Conservation (phyloP, 2,797 vertebrate species). For the Tapirus indicus region DNA sequence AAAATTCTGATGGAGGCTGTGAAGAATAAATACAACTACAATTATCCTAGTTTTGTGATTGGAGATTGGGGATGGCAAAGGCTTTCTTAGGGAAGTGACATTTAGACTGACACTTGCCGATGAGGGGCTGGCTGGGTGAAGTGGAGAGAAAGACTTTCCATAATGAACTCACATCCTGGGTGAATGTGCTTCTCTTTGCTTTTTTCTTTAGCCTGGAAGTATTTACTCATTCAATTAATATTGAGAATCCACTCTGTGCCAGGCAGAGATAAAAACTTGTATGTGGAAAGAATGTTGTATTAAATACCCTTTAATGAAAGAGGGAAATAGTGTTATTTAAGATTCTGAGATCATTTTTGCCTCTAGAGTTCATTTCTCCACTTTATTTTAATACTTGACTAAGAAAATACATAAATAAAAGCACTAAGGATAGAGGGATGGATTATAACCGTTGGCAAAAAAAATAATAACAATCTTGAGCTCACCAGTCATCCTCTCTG, state of each 20-base stretch:
- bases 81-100: background rate
- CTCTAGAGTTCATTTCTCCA: conserved; percentile 10
- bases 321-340: conserved; percentile 32
- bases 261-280: background rate
- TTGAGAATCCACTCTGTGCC: background rate
- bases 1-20: conserved; percentile 17
- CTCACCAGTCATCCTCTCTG: background rate
- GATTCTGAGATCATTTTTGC: conserved; percentile 37
- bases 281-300: background rate
- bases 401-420: conserved; percentile 3
- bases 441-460: background rate
- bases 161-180: background rate
- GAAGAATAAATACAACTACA: background rate
- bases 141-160: background rate
- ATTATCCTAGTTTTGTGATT: background rate
- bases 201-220: background rate
- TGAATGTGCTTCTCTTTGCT: background rate
- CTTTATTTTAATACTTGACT: background rate
- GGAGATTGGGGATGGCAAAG: background rate
- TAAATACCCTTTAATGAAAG: background rate
- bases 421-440: background rate
- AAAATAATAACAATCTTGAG: background rate
- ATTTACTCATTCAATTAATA: conserved; percentile 13
- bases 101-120: background rate
- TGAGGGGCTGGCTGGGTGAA: background rate